Conservation (phyloP, 2,888 invertebrate species). For the Cephalotes varians region DNA sequence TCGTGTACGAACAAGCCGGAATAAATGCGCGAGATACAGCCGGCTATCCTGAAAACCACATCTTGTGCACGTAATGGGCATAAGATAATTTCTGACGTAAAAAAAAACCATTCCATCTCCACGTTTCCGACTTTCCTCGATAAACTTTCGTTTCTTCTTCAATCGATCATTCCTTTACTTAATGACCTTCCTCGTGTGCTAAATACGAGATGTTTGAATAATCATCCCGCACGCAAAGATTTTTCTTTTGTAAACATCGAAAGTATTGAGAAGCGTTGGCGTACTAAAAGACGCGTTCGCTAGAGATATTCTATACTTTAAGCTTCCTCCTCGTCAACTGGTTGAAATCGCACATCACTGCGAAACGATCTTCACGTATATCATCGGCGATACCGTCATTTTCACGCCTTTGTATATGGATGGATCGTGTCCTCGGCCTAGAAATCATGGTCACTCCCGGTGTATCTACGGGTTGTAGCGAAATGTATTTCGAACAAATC, state of each 20-base stretch:
- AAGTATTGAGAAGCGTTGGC: neutral
- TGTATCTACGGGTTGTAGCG: neutral
- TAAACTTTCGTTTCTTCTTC: slow-evolving; percentile 31
- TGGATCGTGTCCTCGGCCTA: slow-evolving; percentile 13
- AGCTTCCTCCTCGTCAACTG: neutral
- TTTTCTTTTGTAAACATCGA: neutral
- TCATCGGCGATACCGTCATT: slow-evolving; percentile 60
- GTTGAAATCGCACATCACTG: neutral
- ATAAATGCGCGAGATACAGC: neutral
- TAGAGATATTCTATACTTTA: neutral
- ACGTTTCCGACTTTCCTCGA: slow-evolving; percentile 7
- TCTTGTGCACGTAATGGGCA: neutral
- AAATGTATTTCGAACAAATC: neutral
- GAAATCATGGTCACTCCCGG: neutral
- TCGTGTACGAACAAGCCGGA: slow-evolving; percentile 8
- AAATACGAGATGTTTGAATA: neutral
- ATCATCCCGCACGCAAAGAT: neutral
- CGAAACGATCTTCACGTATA: slow-evolving; percentile 28
- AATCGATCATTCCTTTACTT: slow-evolving; percentile 28
- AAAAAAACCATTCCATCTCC: neutral
- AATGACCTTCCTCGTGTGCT: neutral
- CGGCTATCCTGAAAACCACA: neutral
- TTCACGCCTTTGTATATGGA: slow-evolving; percentile 53
- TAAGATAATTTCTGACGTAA: neutral
- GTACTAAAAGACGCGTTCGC: neutral